Evolutionary conservation across 1,140 invertebrate genomes (phyloP).

Genomic region (Drosophila prosaltans): DNA sequence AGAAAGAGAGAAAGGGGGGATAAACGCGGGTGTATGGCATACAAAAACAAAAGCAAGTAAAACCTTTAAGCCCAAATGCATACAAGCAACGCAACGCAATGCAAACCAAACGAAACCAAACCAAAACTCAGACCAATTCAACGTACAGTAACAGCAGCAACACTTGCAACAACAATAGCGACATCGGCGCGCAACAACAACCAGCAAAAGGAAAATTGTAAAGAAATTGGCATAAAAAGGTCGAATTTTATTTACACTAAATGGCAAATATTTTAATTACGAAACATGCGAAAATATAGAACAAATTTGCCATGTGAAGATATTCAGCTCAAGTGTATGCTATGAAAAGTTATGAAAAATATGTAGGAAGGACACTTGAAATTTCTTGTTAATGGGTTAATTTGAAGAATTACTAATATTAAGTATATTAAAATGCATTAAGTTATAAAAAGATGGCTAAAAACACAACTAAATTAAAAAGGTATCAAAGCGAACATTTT

Average conservation of each 20-base stretch:
- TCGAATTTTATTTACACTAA: constrained; percentile 20
- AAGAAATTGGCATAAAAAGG: neutral
- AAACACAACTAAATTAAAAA: too few relatives aligned
- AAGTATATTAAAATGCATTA: too few relatives aligned
- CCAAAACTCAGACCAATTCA: constrained; percentile 41
- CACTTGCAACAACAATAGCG: constrained; percentile 15
- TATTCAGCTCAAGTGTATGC: neutral
- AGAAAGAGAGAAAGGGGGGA: constrained; percentile 14
- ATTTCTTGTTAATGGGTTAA: too few relatives aligned
- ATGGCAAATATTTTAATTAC: neutral
- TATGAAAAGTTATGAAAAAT: neutral
- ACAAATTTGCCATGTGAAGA: neutral
- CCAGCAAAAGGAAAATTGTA: constrained; percentile 10
- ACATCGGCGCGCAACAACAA: constrained; percentile 8
- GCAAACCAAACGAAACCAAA: constrained; percentile 35
- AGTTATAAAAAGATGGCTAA: too few relatives aligned
- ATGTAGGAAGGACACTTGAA: neutral
- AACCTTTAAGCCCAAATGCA: constrained; percentile 80
- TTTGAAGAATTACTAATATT: too few relatives aligned
- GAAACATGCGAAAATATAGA: neutral
- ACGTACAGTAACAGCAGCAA: constrained; percentile 25
- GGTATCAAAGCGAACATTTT: too few relatives aligned
- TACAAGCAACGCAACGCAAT: constrained; percentile 61
- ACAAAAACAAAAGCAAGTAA: constrained; percentile 80
- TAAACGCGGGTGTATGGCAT: constrained; percentile 36